A percentile compares a stretch with the other conserved stretches of the same genome.
Evolutionary conservation across 2,113 vertebrate genomes (phyloP).

Genomic region (Nansenia antarctica): DNA sequence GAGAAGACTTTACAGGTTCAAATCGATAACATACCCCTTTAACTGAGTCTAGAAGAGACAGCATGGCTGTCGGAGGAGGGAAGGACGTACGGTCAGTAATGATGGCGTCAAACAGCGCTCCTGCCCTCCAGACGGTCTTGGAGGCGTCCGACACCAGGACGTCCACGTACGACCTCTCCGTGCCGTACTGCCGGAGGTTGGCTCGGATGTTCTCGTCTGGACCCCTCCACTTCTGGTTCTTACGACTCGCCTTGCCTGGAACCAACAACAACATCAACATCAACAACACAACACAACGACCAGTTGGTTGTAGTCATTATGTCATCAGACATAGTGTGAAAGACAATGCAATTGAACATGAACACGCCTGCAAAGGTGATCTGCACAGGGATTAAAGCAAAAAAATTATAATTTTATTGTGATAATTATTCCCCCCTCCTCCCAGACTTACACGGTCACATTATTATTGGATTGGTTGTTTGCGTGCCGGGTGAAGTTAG

Average conservation of each 20-base stretch:
- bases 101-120: constrained; percentile 86
- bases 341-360: not conserved
- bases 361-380: too few species aligned
- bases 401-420: too few species aligned
- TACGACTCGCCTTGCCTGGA: constrained; percentile 92
- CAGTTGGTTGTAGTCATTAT: not conserved
- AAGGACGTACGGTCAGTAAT: constrained; percentile 91
- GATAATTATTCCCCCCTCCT: too few species aligned
- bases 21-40: not conserved
- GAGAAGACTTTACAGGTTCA: not conserved
- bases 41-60: not conserved
- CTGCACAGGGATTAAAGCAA: too few species aligned
- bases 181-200: constrained; percentile 92
- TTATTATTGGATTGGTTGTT: too few species aligned
- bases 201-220: constrained; percentile 98
- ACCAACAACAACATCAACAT: constrained; percentile 8
- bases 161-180: constrained; percentile 88
- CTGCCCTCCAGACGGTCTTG: constrained; percentile 85
- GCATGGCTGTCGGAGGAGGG: not conserved
- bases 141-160: constrained; percentile 93
- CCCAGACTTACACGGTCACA: too few species aligned
- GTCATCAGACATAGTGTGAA: not conserved
- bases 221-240: constrained; percentile 97
- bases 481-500: too few species aligned
- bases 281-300: not conserved